These are phyloP conservation scores for Zelostemma sp. DNA, from an alignment of 1,140 invertebrate species.

Conservation along the genomic window DNA sequence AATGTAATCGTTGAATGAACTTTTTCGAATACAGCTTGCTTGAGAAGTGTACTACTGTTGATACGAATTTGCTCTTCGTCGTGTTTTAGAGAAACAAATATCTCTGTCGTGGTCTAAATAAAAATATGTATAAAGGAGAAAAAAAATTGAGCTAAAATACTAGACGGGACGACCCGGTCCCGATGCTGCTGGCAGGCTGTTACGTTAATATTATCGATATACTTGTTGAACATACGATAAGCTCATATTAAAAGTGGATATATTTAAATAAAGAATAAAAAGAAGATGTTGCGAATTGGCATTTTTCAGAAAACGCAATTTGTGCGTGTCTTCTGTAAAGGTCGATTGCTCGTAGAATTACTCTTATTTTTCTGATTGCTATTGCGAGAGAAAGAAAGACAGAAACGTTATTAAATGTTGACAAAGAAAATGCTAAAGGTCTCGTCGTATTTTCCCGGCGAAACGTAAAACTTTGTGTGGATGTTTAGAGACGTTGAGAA, in stretches of 20 bases:
- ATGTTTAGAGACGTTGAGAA: constrained; percentile 12
- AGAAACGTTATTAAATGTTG: constrained; percentile 50
- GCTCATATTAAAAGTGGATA: constrained; percentile 54
- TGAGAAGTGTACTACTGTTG: constrained; percentile 50
- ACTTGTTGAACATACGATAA: constrained; percentile 62
- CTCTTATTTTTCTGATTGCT: constrained; percentile 38
- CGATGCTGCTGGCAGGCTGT: constrained; percentile 68
- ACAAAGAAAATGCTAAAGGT: constrained; percentile 38
- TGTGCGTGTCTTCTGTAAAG: constrained; percentile 50
- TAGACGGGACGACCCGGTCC: constrained; percentile 17
- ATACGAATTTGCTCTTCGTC: constrained; percentile 32
- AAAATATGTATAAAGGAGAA: constrained; percentile 15
- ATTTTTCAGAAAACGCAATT: constrained; percentile 38
- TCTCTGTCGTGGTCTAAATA: constrained; percentile 49
- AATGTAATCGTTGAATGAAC: constrained; percentile 27
- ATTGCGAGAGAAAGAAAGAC: constrained; percentile 32
- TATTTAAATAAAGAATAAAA: constrained; percentile 50
- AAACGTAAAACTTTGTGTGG: constrained; percentile 19
- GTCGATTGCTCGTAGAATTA: constrained; percentile 59
- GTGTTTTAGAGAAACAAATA: constrained; percentile 41
- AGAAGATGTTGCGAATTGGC: constrained; percentile 39
- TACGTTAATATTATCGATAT: constrained; percentile 66
- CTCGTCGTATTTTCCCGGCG: constrained; percentile 22
- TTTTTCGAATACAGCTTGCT: constrained; percentile 51
- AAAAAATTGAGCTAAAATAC: constrained; percentile 30